Percentiles rank a stretch among this genome's conserved stretches.
Conservation (phyloP, 2,113 vertebrate genomes). For the Ursus arctos region DNA sequence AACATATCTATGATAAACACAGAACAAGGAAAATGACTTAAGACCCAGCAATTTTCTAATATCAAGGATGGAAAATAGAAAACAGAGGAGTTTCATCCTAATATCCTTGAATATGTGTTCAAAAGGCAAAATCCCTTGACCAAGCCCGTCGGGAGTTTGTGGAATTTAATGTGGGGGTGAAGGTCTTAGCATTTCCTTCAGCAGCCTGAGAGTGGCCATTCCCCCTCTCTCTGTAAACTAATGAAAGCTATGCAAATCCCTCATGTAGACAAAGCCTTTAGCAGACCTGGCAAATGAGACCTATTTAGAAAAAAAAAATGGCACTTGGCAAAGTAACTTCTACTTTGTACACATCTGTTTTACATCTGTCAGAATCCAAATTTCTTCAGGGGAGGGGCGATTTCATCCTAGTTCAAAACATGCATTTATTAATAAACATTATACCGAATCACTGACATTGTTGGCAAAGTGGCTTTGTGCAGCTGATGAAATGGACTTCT, state of each 20-base stretch:
- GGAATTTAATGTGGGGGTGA: not conserved
- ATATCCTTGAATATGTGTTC: not conserved
- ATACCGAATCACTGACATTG: not conserved
- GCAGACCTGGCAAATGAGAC: constrained; percentile 41
- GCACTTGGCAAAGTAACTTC: constrained; percentile 39
- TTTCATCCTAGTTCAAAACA: constrained; percentile 36
- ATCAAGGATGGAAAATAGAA: not conserved
- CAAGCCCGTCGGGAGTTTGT: not conserved
- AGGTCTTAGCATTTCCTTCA: not conserved
- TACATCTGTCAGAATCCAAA: constrained; percentile 55
- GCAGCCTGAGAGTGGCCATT: not conserved
- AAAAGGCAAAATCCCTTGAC: not conserved
- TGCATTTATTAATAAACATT: not conserved
- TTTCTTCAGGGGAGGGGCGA: not conserved
- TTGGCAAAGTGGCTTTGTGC: not conserved
- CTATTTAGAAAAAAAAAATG: not conserved
- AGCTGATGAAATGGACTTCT: not conserved
- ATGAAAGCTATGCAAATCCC: constrained; percentile 4
- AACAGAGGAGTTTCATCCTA: not conserved
- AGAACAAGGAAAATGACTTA: not conserved
- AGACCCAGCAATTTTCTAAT: not conserved
- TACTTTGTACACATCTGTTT: constrained; percentile 69
- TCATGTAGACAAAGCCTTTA: not conserved
- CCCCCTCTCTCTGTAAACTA: not conserved
- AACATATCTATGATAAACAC: not conserved